Conservation (phyloP, 2,888 invertebrate genomes). For the Stegophylla sp. region DNA sequence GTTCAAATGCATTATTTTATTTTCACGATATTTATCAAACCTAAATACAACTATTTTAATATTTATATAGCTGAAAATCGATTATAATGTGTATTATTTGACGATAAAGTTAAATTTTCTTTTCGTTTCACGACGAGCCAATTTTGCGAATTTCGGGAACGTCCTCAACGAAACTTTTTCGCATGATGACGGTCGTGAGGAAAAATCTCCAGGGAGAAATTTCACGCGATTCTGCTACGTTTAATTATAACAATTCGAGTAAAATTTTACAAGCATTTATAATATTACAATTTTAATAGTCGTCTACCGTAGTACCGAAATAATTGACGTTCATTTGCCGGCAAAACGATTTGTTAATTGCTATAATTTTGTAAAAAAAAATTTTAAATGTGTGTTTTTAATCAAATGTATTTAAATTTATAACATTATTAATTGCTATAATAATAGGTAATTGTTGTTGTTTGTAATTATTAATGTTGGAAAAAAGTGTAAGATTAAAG, state of each 20-base stretch:
- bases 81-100: too few relatives aligned
- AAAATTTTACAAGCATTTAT: neutral
- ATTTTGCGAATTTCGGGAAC: neutral
- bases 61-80: too few relatives aligned
- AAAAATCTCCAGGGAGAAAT: too few relatives aligned
- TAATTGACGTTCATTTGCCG: neutral
- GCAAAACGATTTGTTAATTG: neutral
- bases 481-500: neutral
- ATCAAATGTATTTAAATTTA: conserved; percentile 15
- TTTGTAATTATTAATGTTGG: conserved; percentile 16
- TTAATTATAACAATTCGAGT: neutral
- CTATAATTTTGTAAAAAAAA: conserved; percentile 23
- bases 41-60: too few relatives aligned
- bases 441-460: conserved; percentile 36
- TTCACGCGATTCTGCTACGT: too few relatives aligned
- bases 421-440: neutral
- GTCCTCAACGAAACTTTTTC: neutral
- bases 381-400: neutral
- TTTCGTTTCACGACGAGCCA: too few relatives aligned
- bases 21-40: too few relatives aligned
- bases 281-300: neutral
- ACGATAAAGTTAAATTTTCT: too few relatives aligned
- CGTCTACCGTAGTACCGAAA: neutral
- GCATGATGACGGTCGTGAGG: too few relatives aligned
- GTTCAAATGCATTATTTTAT: too few relatives aligned